Base-by-base conservation (phyloP, 1,140 invertebrate genomes). In the Drosophila orena region DNA sequence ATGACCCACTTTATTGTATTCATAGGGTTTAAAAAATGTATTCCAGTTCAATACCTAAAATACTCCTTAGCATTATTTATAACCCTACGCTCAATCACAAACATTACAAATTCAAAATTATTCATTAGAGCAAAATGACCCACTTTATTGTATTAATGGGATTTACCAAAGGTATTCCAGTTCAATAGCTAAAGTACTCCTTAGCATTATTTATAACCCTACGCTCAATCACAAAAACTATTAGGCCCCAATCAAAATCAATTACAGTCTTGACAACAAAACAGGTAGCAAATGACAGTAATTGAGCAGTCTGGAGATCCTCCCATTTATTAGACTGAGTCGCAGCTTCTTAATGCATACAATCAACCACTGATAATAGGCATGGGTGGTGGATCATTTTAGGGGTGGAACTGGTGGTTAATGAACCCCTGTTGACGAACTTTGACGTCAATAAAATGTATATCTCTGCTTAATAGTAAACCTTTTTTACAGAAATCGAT, bases 251-350 rank as follows among this genome's bases (percentile, higher is more conserved):
- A 65, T 47, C 14, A 44, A 27, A 72, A 34, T 72, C 46, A 72
- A 47, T 38, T 72, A 52, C 24, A 35, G 12, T 27, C 40, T 24
- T 20, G 47, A 12, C 42, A 40, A 60, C 47, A 46, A 52, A 52
- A 50, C 40, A 17, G 35, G 20, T 30, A 53, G 14, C 40, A 60
- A 59, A 60, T 60, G 54, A 72, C 56, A 60, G 55, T 72, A 60
- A 72, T 72, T 44, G n/a, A 27, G 20, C 46, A 22, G 47, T 60
- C 56, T 17, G 11, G 40, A 15, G 35, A n/a, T 35, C 65, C 66
- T 70, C 64, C 68, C 65, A 70, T 15, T 68, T 40, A 70, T 70
- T 57, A 70, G 43, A 57, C 34, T 47, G n/a, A 52, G 42, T 70
- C 66, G 50, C 50, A 70, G 50, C n/a, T 24, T 47, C 35, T 35